A percentile compares a stretch with the other conserved stretches of the same genome.
These are phyloP conservation scores for Numenius arquata DNA, from an alignment of 2,113 vertebrate genomes.

Conservation along the genomic window DNA sequence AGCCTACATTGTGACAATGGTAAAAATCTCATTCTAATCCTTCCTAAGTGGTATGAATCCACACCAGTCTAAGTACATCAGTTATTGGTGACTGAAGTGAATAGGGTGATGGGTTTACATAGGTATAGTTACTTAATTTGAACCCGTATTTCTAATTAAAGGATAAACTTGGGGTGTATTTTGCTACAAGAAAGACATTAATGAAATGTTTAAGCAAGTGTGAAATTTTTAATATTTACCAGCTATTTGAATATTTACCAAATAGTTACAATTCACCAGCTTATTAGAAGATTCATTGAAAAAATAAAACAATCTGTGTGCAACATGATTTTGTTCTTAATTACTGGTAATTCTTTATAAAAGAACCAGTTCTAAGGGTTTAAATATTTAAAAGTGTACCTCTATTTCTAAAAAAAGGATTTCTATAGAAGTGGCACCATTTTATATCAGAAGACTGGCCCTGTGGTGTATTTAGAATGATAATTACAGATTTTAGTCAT, in stretches of 20 bases:
- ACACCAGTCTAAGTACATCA: not conserved
- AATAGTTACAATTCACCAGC: not conserved
- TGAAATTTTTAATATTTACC: not conserved
- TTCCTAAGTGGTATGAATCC: not conserved
- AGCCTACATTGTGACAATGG: not conserved
- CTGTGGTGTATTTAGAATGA: not conserved
- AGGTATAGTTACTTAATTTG: not conserved
- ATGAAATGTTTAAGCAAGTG: not conserved
- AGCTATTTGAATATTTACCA: not conserved
- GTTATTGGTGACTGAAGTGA: not conserved
- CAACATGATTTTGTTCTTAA: not conserved
- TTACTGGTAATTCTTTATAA: not conserved
- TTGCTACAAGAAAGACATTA: not conserved
- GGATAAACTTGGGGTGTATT: not conserved
- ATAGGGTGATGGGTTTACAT: not conserved
- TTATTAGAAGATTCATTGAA: not conserved
- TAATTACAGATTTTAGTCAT: not conserved
- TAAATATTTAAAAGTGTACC: not conserved
- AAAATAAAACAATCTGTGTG: not conserved
- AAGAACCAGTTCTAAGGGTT: not conserved
- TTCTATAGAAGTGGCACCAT: not conserved
- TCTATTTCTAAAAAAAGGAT: not conserved
- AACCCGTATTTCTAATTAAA: not conserved
- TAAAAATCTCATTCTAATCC: not conserved
- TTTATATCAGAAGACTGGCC: not conserved